phyloP scores from a whole-genome alignment of 2,888 invertebrate species.

The Drosophila rellima region DNA sequence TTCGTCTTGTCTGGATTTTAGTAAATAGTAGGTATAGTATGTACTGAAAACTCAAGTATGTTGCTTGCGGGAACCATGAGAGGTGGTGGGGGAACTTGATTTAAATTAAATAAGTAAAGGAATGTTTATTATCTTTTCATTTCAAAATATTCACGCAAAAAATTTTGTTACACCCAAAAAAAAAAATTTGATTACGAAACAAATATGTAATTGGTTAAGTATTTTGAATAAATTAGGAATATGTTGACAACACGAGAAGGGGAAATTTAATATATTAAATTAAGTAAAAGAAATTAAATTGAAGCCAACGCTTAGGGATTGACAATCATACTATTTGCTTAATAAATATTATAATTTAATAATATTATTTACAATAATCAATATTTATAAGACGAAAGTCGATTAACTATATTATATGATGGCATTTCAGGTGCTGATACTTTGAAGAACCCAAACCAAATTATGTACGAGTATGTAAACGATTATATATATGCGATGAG shows the following conservation, averaged over 20 bases:
- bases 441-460: slow-evolving; percentile 77
- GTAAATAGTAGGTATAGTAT: slow-evolving; percentile 37
- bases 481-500: slow-evolving; percentile 50
- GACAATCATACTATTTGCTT: slow-evolving; percentile 40
- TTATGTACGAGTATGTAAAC: slow-evolving; percentile 53
- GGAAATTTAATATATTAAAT: slow-evolving; percentile 16
- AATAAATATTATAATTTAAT: slow-evolving; percentile 33
- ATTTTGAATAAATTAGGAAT: slow-evolving; percentile 24
- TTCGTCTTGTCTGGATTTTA: slow-evolving; percentile 34
- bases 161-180: slow-evolving; percentile 84
- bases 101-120: slow-evolving; percentile 15
- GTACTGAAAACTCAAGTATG: slow-evolving; percentile 44
- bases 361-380: slow-evolving; percentile 56
- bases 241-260: slow-evolving; percentile 35
- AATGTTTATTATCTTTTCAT: slow-evolving; percentile 4
- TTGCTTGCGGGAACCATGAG: slow-evolving; percentile 47
- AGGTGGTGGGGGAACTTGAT: slow-evolving; percentile 22
- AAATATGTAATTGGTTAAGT: slow-evolving; percentile 17
- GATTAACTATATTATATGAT: slow-evolving; percentile 34
- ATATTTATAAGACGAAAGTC: slow-evolving; percentile 25
- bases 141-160: slow-evolving; percentile 63
- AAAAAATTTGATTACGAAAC: slow-evolving; percentile 36
- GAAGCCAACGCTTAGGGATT: slow-evolving; percentile 19
- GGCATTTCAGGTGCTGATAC: slow-evolving; percentile 45
- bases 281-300: slow-evolving; percentile 21